Evolutionary conservation across 2,113 vertebrate genomes (phyloP), one percentile per base, ranked within the genome.

Genomic region (Lepus europaeus): DNA sequence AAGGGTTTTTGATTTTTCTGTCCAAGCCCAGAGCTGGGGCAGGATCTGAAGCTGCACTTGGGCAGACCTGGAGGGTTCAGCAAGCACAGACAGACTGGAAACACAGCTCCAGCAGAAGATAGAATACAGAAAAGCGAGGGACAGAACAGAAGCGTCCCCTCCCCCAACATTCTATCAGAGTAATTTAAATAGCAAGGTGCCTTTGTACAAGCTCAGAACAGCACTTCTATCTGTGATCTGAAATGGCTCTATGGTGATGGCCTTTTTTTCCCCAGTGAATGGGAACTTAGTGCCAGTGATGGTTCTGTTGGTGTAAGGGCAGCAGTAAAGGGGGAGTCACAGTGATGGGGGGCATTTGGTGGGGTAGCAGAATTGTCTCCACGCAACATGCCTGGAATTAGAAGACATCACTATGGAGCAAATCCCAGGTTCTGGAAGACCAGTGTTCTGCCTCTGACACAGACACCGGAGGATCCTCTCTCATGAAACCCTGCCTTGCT

Each of bases 331-430:
- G 6, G 12, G 25, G 33, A 7, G 10, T 3, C 6, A 61, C 17
- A 82, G 22, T 49, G 5, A 4, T 1, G 1, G 11, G 2, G 14
- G 25, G 2, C 9, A 33, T 12, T 0, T 1, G 25, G 20, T 74
- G 0, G 1, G 79, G 25, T 23, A 31, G 56, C 8, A 7, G 45
- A 6, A 0, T 0, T n/a, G 33, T 63, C 64, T 27, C n/a, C n/a
- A 51, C 6, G 22, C 10, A 14, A 51, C 19, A 1, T 53, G 64
- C 31, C 83, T 78, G 76, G 72, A 77, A 80, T 77, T 66, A 45
- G 61, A 31, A 36, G 45, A 74, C 51, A 49, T 13, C 31, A 19
- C n/a, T 7, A 0, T 9, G 31, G 39, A 90, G 29, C 10, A 79
- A 56, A 70, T 33, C 22, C 9, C 20, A 49, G 4, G 16, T 64